phyloP scores from a whole-genome alignment of 2,797 vertebrate genomes.

The Thamnophis elegans region DNA sequence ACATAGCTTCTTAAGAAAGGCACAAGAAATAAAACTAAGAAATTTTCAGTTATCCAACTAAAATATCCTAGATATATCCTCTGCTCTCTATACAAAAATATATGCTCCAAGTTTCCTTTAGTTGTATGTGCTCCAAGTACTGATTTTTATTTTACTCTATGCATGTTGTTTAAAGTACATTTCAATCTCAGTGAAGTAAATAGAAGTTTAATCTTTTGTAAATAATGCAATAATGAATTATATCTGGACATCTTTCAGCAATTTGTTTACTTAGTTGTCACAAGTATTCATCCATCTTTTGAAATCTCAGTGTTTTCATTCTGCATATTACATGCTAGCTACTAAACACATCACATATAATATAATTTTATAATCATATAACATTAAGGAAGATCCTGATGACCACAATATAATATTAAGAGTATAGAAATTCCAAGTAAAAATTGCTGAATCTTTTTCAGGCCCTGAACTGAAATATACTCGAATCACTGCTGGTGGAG shows the following conservation, averaged over 20 bases:
- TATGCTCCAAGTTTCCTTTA: not conserved
- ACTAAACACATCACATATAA: not conserved
- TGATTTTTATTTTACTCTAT: not conserved
- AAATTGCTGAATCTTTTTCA: constrained; percentile 32
- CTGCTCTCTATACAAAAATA: not conserved
- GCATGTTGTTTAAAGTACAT: not conserved
- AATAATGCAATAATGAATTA: not conserved
- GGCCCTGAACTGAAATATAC: constrained; percentile 80
- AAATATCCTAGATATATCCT: not conserved
- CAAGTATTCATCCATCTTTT: not conserved
- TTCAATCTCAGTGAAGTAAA: not conserved
- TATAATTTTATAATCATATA: not conserved
- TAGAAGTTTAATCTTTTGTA: not conserved
- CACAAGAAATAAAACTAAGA: not conserved
- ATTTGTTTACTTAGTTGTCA: not conserved
- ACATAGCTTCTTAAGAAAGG: not conserved
- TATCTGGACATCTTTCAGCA: not conserved
- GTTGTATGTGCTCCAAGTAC: not conserved
- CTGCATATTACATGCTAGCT: not conserved
- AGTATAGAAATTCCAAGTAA: not conserved
- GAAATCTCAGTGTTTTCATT: not conserved
- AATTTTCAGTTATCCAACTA: not conserved
- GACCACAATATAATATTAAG: not conserved
- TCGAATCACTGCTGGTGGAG: constrained; percentile 69
- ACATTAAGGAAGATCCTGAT: not conserved